Conservation (phyloP, 1,140 invertebrate species). For the Zaprionus inermis region DNA sequence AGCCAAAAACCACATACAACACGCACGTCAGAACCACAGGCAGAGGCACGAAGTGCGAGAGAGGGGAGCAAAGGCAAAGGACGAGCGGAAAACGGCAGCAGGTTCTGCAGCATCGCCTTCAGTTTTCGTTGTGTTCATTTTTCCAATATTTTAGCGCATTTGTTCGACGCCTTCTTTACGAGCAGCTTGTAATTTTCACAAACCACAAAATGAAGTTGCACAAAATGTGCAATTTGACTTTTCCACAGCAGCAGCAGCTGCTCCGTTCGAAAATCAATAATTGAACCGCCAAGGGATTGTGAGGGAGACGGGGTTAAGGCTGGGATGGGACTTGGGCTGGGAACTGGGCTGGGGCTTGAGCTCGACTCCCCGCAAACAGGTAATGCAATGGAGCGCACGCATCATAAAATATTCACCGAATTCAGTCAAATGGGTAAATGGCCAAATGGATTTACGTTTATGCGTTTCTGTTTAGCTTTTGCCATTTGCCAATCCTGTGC, state of each 20-base stretch:
- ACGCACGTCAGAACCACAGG: constrained; percentile 23
- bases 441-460: constrained; percentile 66
- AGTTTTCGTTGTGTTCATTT: constrained; percentile 39
- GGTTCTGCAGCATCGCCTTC: background rate
- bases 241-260: constrained; percentile 35
- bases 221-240: constrained; percentile 58
- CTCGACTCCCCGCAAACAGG: constrained; percentile 34
- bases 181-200: constrained; percentile 63
- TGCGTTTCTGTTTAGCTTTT: constrained; percentile 41
- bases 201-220: constrained; percentile 69
- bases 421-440: constrained; percentile 54
- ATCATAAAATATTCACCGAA: constrained; percentile 72
- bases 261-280: constrained; percentile 48
- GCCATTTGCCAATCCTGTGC: background rate
- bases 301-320: no score
- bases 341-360: background rate
- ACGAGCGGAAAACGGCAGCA: background rate
- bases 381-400: constrained; percentile 53
- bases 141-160: constrained; percentile 54
- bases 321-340: no score
- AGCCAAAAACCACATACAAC: constrained; percentile 50
- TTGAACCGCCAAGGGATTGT: constrained; percentile 14
- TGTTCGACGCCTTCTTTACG: constrained; percentile 45
- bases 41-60: background rate
- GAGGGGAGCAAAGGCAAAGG: no score